Conservation (phyloP, 1,140 invertebrate genomes). For the Agraylea sexmaculata region DNA sequence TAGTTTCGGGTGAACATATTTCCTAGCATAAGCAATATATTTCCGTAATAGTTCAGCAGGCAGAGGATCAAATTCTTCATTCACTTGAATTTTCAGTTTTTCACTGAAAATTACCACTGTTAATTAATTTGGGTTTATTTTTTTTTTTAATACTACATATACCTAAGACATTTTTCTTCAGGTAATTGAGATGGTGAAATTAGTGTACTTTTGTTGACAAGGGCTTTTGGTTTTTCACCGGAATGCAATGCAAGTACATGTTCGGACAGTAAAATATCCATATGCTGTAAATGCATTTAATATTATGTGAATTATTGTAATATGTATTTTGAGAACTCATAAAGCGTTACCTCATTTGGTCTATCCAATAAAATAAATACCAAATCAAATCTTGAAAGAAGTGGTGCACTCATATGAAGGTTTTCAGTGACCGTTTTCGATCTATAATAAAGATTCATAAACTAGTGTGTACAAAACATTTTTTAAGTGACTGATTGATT, state of each 20-base stretch:
- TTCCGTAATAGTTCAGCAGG: conserved; percentile 68
- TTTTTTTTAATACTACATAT: too few relatives aligned
- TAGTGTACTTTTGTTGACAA: too few relatives aligned
- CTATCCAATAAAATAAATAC: conserved; percentile 84
- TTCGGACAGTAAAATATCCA: conserved; percentile 66
- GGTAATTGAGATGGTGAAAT: too few relatives aligned
- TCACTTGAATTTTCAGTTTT: conserved; percentile 46
- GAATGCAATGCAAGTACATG: conserved; percentile 70
- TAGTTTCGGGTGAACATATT: conserved; percentile 76
- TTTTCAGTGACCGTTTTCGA: conserved; percentile 84
- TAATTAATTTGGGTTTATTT: too few relatives aligned
- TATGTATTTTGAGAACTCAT: background rate
- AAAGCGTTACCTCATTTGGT: conserved; percentile 52
- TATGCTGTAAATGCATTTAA: conserved; percentile 39
- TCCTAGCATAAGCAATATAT: conserved; percentile 83
- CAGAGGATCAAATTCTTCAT: conserved; percentile 56
- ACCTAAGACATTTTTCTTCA: too few relatives aligned
- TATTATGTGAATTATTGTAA: conserved; percentile 1
- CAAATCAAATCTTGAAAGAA: conserved; percentile 88
- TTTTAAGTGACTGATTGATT: background rate
- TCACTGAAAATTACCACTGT: conserved; percentile 44
- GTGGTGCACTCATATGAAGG: conserved; percentile 69
- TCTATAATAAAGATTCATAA: conserved; percentile 27
- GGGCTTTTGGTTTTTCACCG: conserved; percentile 30
- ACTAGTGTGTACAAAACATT: background rate